These are phyloP conservation scores for Lycophotia porphyrea DNA, from an alignment of 2,888 invertebrate genomes.

Conservation along the genomic window DNA sequence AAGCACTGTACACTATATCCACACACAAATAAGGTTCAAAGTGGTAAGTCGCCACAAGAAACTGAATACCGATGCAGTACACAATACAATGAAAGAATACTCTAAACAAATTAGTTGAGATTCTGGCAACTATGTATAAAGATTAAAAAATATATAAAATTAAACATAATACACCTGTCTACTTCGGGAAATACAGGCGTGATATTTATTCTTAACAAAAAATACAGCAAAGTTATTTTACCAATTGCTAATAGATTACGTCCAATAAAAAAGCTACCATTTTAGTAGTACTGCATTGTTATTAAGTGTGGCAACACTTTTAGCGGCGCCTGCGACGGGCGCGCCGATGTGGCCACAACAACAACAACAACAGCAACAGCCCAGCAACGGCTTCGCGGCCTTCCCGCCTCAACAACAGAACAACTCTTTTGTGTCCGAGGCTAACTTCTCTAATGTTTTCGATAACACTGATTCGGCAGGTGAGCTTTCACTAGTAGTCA, in stretches of 20 bases:
- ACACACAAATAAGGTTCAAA: conserved; percentile 43
- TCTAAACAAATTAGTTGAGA: conserved; percentile 6
- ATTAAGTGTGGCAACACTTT: conserved; percentile 66
- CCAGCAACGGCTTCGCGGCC: conserved; percentile 80
- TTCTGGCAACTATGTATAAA: conserved; percentile 15
- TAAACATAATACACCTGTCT: neutral
- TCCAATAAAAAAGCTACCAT: conserved; percentile 28
- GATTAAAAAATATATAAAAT: neutral
- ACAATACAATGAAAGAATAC: conserved; percentile 23
- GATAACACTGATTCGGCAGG: conserved; percentile 93
- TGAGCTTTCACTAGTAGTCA: conserved; percentile 83
- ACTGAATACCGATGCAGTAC: conserved; percentile 73
- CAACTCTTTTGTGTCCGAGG: conserved; percentile 94
- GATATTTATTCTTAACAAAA: neutral
- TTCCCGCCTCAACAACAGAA: conserved; percentile 76
- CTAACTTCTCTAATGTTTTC: conserved; percentile 96
- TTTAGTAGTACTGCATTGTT: conserved; percentile 65
- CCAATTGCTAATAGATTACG: conserved; percentile 15
- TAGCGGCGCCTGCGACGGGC: conserved; percentile 64
- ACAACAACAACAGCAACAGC: conserved; percentile 72
- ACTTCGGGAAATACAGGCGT: neutral
- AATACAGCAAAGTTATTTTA: neutral
- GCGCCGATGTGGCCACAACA: conserved; percentile 73
- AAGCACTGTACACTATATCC: conserved; percentile 65
- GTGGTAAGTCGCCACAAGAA: conserved; percentile 53